Evolutionary conservation across 1,140 invertebrate species (phyloP).

Genomic region (Drosophila hydei): DNA sequence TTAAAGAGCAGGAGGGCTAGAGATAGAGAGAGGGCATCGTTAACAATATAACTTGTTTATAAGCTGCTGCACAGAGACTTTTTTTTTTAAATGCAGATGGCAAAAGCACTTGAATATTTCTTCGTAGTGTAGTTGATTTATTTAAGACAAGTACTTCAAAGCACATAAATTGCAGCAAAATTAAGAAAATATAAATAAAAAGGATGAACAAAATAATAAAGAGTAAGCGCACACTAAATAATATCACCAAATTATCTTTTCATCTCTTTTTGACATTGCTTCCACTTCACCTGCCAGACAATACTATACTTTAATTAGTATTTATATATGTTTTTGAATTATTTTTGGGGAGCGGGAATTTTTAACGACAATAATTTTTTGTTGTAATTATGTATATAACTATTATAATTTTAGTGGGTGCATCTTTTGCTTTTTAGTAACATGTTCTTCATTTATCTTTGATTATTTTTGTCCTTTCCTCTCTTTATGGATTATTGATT

Average conservation of each 20-base stretch:
- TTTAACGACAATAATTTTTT: constrained; percentile 55
- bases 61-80: constrained; percentile 38
- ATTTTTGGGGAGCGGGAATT: constrained; percentile 20
- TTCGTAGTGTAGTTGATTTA: constrained; percentile 10
- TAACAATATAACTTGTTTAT: constrained; percentile 18
- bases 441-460: constrained; percentile 44
- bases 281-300: constrained; percentile 19
- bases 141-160: constrained; percentile 51
- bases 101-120: constrained; percentile 34
- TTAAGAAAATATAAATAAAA: constrained; percentile 26
- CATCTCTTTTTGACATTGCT: constrained; percentile 39
- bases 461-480: constrained; percentile 22
- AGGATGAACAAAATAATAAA: constrained; percentile 41
- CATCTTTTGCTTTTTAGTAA: constrained; percentile 45
- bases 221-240: constrained; percentile 78
- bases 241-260: constrained; percentile 75
- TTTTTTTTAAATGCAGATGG: constrained; percentile 42
- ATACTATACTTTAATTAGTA: constrained; percentile 26
- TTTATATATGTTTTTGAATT: constrained; percentile 24
- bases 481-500: constrained; percentile 48
- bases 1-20: constrained; percentile 23
- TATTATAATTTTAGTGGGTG: constrained; percentile 48
- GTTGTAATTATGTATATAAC: constrained; percentile 45
- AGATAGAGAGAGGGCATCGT: constrained; percentile 22
- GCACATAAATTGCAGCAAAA: constrained; percentile 46